A percentile compares a stretch with the other conserved stretches of the same genome.
Evolutionary conservation across 2,888 invertebrate species (phyloP).

Genomic region (Stomorhina lunata): DNA sequence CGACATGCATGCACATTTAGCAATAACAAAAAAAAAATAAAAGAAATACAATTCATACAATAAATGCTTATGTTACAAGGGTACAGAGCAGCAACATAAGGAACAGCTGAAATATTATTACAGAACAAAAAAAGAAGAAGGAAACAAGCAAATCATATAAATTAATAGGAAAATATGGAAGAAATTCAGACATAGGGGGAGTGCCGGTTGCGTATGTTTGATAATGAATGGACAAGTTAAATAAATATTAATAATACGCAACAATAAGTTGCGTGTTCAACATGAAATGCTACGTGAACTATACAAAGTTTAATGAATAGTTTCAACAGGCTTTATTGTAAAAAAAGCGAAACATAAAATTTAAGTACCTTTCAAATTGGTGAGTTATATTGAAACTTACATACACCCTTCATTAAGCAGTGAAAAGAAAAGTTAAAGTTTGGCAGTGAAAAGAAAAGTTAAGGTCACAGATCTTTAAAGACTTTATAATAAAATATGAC

Average conservation of each 20-base stretch:
- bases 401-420: not conserved
- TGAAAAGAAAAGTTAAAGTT: too few species aligned
- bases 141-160: slow-evolving; percentile 5
- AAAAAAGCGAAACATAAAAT: not conserved
- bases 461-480: too few species aligned
- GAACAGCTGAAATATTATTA: slow-evolving; percentile 10
- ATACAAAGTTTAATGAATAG: slow-evolving; percentile 12
- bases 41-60: not conserved
- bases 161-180: not conserved
- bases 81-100: not conserved
- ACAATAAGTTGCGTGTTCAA: slow-evolving; percentile 60
- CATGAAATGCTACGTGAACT: slow-evolving; percentile 31
- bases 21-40: not conserved
- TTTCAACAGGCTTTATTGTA: not conserved
- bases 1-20: slow-evolving; percentile 20
- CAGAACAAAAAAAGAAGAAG: too few species aligned
- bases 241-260: slow-evolving; percentile 60
- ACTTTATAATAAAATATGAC: too few species aligned
- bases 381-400: not conserved
- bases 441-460: too few species aligned
- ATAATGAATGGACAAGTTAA: slow-evolving; percentile 50
- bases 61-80: not conserved
- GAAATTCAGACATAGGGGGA: not conserved
- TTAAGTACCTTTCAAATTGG: not conserved
- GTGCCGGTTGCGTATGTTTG: slow-evolving; percentile 38